phyloP scores from a whole-genome alignment of 2,888 invertebrate genomes.

The Archips xylosteana region DNA sequence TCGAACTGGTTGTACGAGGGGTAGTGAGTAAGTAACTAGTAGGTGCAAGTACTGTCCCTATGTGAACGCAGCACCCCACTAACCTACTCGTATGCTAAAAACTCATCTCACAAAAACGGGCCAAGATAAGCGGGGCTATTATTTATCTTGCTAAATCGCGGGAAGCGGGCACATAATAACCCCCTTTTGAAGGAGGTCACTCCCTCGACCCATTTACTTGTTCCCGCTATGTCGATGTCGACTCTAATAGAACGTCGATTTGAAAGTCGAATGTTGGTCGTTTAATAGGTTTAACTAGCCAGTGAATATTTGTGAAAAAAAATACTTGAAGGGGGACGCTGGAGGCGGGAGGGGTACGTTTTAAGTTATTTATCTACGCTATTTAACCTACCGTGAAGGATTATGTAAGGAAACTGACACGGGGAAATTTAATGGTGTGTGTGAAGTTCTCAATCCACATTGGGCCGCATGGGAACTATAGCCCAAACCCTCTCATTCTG shows the following conservation, averaged over 20 bases:
- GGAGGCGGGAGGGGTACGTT: too few relatives aligned
- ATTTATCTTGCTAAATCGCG: conserved; percentile 36
- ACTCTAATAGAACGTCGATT: conserved; percentile 21
- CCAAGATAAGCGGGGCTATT: conserved; percentile 33
- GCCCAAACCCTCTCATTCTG: too few relatives aligned
- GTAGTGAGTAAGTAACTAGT: not conserved
- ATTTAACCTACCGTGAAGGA: too few relatives aligned
- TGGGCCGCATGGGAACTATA: too few relatives aligned
- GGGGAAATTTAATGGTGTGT: too few relatives aligned
- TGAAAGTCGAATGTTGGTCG: conserved; percentile 7
- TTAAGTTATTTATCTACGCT: too few relatives aligned
- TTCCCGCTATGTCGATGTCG: conserved; percentile 25
- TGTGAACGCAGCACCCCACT: conserved; percentile 5
- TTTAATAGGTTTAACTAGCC: not conserved
- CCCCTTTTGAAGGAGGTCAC: conserved; percentile 34
- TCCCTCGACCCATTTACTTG: conserved; percentile 34
- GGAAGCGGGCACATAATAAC: conserved; percentile 31
- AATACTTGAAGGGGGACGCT: not conserved
- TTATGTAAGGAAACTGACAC: too few relatives aligned
- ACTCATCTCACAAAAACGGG: conserved; percentile 31
- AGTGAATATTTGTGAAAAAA: not conserved
- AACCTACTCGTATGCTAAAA: conserved; percentile 29
- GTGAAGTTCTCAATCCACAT: too few relatives aligned
- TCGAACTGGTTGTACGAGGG: not conserved
- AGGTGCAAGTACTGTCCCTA: not conserved